A percentile compares a stretch with the other conserved stretches of the same genome.
phyloP scores from a whole-genome alignment of 2,888 invertebrate species.

The Pandemis heparana region DNA sequence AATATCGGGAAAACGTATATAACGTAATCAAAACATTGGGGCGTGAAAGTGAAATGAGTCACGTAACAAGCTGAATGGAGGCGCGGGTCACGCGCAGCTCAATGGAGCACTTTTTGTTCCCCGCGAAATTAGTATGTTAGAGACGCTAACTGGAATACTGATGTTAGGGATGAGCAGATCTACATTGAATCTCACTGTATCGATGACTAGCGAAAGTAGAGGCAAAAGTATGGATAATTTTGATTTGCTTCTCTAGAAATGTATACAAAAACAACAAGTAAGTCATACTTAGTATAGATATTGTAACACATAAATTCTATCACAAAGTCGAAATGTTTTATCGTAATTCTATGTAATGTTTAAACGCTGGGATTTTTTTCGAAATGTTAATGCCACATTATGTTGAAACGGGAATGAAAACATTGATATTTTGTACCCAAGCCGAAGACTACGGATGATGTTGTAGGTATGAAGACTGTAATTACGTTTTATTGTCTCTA shows the following conservation, averaged over 20 bases:
- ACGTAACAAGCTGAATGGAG: constrained; percentile 21
- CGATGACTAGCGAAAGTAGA: not conserved
- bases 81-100: constrained; percentile 16
- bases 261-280: no score
- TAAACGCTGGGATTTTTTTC: no score
- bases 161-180: not conserved
- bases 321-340: no score
- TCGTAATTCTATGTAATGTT: no score
- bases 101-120: constrained; percentile 28
- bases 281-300: no score
- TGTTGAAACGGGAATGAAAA: no score
- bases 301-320: no score
- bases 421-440: no score
- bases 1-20: constrained; percentile 10
- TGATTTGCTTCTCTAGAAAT: no score
- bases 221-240: not conserved
- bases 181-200: not conserved
- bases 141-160: constrained; percentile 26
- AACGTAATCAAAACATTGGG: constrained; percentile 35
- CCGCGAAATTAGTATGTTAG: constrained; percentile 22
- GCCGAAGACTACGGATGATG: no score
- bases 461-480: not conserved
- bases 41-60: constrained; percentile 40
- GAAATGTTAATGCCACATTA: no score
- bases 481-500: not conserved